These are phyloP conservation scores for Glareola pratincola DNA, from an alignment of 2,113 vertebrate genomes.

Conservation along the genomic window DNA sequence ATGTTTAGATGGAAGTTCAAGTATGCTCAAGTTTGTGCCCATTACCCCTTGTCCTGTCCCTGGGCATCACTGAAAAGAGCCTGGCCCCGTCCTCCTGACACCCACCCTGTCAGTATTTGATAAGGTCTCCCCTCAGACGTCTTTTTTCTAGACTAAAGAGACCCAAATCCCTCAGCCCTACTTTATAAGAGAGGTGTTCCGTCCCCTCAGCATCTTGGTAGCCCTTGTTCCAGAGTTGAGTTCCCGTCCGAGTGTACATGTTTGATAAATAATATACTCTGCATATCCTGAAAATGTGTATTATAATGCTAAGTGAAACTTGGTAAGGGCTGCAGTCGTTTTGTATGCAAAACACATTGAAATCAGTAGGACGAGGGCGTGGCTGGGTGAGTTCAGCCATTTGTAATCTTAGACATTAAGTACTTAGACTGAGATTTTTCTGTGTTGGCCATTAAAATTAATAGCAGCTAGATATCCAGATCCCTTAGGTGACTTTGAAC, in stretches of 20 bases:
- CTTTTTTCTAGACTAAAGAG: too few species aligned
- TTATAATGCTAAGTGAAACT: not conserved
- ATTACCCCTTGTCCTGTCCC: too few species aligned
- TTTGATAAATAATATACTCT: not conserved
- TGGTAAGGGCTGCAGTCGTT: not conserved
- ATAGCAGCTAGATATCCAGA: not conserved
- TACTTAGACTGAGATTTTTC: not conserved
- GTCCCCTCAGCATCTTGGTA: too few species aligned
- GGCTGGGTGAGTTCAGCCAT: not conserved
- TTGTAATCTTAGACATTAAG: not conserved
- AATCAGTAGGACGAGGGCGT: not conserved
- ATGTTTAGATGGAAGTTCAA: too few species aligned
- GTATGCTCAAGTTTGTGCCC: too few species aligned
- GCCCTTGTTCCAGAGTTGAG: not conserved
- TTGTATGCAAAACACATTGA: not conserved
- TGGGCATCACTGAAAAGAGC: too few species aligned
- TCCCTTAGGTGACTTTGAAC: not conserved
- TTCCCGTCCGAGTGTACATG: not conserved
- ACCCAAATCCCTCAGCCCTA: too few species aligned
- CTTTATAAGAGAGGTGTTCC: too few species aligned
- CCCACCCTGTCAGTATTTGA: too few species aligned
- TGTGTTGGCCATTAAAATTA: not conserved
- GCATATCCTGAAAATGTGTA: not conserved
- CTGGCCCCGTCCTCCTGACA: too few species aligned
- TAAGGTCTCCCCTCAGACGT: too few species aligned